A percentile compares a stretch with the other conserved stretches of the same genome.
These are phyloP conservation scores for Muscicapa striata DNA, from an alignment of 2,797 vertebrate genomes.

Conservation along the genomic window DNA sequence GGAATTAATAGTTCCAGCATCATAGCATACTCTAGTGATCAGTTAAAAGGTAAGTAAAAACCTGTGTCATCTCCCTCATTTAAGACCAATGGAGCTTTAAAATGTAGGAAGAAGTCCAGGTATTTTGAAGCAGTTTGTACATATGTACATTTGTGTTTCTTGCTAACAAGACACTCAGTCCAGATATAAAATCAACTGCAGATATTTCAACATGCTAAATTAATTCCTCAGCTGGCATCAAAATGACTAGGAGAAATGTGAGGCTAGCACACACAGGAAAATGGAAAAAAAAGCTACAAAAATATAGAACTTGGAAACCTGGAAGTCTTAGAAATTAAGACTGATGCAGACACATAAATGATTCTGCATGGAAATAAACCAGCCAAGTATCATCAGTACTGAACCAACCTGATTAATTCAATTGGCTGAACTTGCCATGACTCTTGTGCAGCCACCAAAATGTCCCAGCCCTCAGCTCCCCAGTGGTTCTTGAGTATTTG, in stretches of 20 bases:
- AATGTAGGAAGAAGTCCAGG: background rate
- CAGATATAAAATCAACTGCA: conserved; percentile 57
- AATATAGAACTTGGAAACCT: conserved; percentile 33
- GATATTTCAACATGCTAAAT: conserved; percentile 33
- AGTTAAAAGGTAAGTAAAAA: background rate
- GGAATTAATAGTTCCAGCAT: conserved; percentile 9
- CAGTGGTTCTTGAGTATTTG: background rate
- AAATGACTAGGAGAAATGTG: background rate
- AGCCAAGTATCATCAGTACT: background rate
- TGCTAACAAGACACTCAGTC: background rate
- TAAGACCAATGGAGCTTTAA: background rate
- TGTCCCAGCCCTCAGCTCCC: background rate
- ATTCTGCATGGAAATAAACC: conserved; percentile 24
- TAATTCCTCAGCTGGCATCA: conserved; percentile 39
- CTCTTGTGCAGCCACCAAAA: conserved; percentile 27
- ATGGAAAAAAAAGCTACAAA: background rate
- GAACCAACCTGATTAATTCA: conserved; percentile 28
- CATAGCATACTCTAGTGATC: conserved; percentile 64
- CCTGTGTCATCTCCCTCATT: background rate
- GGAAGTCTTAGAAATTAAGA: conserved; percentile 25
- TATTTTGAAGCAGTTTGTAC: conserved; percentile 1
- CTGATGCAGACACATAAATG: conserved; percentile 14
- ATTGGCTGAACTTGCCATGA: conserved; percentile 58
- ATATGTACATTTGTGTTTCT: background rate
- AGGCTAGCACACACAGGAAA: conserved; percentile 23